Conservation (phyloP, 2,113 vertebrate species). For the Murina feae region DNA sequence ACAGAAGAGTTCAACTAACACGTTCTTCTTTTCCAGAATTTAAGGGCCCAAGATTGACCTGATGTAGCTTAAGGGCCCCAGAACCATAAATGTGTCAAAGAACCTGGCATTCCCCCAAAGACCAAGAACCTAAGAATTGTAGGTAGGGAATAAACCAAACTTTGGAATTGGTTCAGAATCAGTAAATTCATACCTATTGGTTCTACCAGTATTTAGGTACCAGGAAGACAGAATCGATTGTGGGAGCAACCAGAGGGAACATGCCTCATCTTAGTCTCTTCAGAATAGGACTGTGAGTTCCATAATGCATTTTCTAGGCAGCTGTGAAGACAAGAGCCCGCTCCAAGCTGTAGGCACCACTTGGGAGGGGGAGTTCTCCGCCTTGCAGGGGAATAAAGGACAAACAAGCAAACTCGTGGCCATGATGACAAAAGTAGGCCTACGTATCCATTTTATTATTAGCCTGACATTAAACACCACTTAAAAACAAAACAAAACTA, state of each 20-base stretch:
- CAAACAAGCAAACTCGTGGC: constrained; percentile 60
- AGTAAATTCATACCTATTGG: not conserved
- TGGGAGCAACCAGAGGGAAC: not conserved
- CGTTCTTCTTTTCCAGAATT: constrained; percentile 2
- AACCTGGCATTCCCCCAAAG: not conserved
- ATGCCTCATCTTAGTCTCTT: not conserved
- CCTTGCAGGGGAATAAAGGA: constrained; percentile 45
- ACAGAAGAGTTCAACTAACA: not conserved
- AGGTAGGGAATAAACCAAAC: not conserved
- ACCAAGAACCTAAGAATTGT: not conserved
- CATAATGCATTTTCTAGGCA: not conserved
- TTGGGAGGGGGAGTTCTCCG: not conserved
- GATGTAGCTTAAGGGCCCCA: not conserved
- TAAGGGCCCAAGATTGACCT: not conserved
- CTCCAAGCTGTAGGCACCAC: not conserved
- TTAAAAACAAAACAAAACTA: constrained; percentile 74
- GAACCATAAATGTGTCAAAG: not conserved
- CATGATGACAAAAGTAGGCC: constrained; percentile 73
- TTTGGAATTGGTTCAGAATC: not conserved
- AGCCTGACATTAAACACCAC: constrained; percentile 74
- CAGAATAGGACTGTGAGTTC: not conserved
- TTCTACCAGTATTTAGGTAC: not conserved
- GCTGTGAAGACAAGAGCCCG: not conserved
- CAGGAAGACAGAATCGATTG: not conserved
- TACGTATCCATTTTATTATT: constrained; percentile 74